Conservation (phyloP, 2,797 vertebrate genomes). For the Graptemys geographica region DNA sequence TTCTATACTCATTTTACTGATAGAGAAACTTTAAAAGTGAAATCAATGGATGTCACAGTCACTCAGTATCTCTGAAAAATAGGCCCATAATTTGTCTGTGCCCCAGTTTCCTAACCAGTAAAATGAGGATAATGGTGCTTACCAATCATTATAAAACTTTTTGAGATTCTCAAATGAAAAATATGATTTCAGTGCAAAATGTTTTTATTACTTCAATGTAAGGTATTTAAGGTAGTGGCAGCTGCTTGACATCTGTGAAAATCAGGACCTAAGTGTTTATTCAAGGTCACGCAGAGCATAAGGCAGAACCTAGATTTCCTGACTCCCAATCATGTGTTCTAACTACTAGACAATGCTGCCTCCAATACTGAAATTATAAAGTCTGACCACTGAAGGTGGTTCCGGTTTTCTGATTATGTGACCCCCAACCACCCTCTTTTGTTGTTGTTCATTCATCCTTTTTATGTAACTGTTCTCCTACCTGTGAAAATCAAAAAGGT, state of each 20-base stretch:
- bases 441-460: slow-evolving; percentile 65
- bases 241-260: background rate
- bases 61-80: background rate
- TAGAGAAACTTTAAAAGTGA: background rate
- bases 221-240: background rate
- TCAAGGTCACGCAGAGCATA: background rate
- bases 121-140: background rate
- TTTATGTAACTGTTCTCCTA: slow-evolving; percentile 60
- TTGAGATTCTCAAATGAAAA: background rate
- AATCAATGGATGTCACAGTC: background rate
- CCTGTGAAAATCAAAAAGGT: slow-evolving; percentile 55
- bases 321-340: background rate
- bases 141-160: background rate
- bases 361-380: background rate
- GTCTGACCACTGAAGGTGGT: background rate
- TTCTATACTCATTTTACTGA: background rate
- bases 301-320: background rate
- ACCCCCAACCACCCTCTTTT: slow-evolving; percentile 47
- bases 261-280: background rate
- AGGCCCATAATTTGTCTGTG: background rate
- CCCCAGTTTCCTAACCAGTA: background rate
- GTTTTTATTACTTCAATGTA: background rate
- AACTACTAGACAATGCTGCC: background rate
- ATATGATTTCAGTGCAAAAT: background rate
- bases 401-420: slow-evolving; percentile 34